Evolutionary conservation across 1,140 invertebrate species (phyloP).

Genomic region (Protaetia brevitarsis): DNA sequence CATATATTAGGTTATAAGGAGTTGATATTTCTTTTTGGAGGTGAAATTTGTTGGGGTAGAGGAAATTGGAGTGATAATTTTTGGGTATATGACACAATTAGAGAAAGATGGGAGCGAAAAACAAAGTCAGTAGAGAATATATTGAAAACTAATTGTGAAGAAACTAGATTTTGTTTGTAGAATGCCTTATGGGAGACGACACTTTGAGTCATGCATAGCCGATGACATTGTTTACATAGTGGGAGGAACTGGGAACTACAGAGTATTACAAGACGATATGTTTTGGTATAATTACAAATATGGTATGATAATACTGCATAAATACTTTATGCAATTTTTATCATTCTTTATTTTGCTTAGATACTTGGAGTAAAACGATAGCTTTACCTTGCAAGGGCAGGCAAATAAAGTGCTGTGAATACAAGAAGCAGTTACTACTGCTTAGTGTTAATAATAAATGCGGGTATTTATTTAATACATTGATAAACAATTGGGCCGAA

Average conservation of each 20-base stretch:
- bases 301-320: conserved; percentile 26
- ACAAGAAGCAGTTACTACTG: too few species aligned
- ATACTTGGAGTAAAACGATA: conserved; percentile 34
- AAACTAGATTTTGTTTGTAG: conserved; percentile 28
- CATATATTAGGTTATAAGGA: conserved; percentile 39
- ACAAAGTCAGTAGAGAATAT: conserved; percentile 27
- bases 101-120: conserved; percentile 37
- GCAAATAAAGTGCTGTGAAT: conserved; percentile 41
- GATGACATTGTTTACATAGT: conserved; percentile 37
- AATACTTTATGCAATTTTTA: background rate
- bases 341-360: conserved; percentile 27
- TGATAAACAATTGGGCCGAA: too few species aligned
- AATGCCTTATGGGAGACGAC: conserved; percentile 34
- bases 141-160: background rate
- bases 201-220: conserved; percentile 40
- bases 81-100: conserved; percentile 38
- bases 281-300: conserved; percentile 37
- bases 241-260: conserved; percentile 40
- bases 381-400: conserved; percentile 31
- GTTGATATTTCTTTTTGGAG: conserved; percentile 41
- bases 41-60: conserved; percentile 35
- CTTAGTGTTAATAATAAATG: too few species aligned
- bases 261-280: conserved; percentile 40
- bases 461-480: too few species aligned
- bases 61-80: conserved; percentile 41